Evolutionary conservation across 2,888 invertebrate genomes (phyloP).

Genomic region (Pinctada fucata): DNA sequence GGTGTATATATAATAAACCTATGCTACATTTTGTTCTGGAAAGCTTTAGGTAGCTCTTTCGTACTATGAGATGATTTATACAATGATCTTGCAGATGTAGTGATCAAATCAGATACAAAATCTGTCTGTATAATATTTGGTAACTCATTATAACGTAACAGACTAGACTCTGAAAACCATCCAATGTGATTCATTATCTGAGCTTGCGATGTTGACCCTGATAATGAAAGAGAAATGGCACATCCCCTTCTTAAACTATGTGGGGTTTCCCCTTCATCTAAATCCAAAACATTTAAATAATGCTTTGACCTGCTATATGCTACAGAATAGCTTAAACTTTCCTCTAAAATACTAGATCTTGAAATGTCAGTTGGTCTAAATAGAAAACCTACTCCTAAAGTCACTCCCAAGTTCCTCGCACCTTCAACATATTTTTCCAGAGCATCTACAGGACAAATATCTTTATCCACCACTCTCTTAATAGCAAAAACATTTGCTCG

Average conservation of each 20-base stretch:
- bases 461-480: neutral
- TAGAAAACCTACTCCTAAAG: slow-evolving; percentile 15
- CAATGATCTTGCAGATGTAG: too few species aligned
- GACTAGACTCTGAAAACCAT: neutral
- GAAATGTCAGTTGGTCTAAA: slow-evolving; percentile 15
- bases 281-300: slow-evolving; percentile 7
- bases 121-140: too few species aligned
- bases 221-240: slow-evolving; percentile 7
- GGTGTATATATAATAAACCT: too few species aligned
- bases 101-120: too few species aligned
- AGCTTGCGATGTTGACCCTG: neutral
- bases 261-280: neutral
- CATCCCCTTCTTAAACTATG: slow-evolving; percentile 15
- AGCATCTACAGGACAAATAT: slow-evolving; percentile 19
- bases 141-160: too few species aligned
- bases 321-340: slow-evolving; percentile 4
- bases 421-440: slow-evolving; percentile 28
- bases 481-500: slow-evolving; percentile 20
- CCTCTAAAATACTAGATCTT: slow-evolving; percentile 6
- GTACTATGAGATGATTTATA: too few species aligned
- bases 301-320: neutral
- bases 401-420: slow-evolving; percentile 2
- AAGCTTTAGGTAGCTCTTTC: too few species aligned
- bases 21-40: too few species aligned
- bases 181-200: slow-evolving; percentile 16